Evolutionary conservation across 2,113 vertebrate species (phyloP), one percentile per base, ranked within the genome.

Genomic region (Passer montanus): DNA sequence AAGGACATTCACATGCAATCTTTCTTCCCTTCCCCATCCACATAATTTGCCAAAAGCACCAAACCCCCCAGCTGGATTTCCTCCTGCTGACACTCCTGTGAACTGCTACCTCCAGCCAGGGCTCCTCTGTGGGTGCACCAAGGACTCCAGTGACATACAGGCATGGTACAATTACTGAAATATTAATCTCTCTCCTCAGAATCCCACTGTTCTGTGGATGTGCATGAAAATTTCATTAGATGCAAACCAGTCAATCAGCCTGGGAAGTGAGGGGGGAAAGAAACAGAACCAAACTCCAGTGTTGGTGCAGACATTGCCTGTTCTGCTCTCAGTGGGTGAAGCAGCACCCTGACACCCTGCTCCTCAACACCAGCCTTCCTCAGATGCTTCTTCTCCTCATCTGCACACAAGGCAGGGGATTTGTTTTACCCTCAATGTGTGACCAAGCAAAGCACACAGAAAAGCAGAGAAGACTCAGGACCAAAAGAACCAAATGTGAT

Each of bases 171-270:
- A 93, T 89, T 94, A 89, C 77, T 89, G 73, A 90, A 95, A 75
- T 79, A 94, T 78, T 92, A 49, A 90, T 82, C n/a, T 84, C 35
- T 50, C 3, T 76, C 76, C 79, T 68, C 80, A 86, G 58, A 67
- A 81, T 58, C 72, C 52, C 75, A 84, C 68, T 92, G 83, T 70
- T 93, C 39, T 31, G 14, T 14, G 47, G 47, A 85, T 64, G 35
- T 7, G 30, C 87, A 89, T 84, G 66, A 94, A 96, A 91, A 87
- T 72, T 87, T 91, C 53, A 97, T 76, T 66, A 87, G 66, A 89
- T 79, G 53, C 58, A 89, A 94, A 46, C 3, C 39, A 81, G 56
- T 49, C 86, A 74, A 81, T 88, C 47, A 64, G 20, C 59, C 52
- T 27, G 39, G 63, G 35, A 67, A 92, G 46, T 0, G 2, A 67